Evolutionary conservation across 2,797 vertebrate species (phyloP).

Genomic region (Trachops cirrhosus): DNA sequence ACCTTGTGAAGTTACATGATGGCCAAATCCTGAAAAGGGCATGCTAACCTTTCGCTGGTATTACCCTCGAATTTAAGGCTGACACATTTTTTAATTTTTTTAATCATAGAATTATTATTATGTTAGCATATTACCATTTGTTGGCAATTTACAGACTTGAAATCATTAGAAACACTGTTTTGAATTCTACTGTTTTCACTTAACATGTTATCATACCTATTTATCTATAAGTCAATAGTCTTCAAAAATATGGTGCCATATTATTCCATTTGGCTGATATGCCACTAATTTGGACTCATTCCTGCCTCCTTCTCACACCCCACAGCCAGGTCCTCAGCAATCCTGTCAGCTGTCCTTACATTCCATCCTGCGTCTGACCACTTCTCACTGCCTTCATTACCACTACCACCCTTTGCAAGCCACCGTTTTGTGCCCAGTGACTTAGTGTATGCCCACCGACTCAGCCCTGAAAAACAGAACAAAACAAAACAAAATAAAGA

Average conservation of each 20-base stretch:
- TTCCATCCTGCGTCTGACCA: not conserved
- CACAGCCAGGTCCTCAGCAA: not conserved
- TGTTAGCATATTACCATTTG: not conserved
- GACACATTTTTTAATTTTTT: not conserved
- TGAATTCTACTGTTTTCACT: not conserved
- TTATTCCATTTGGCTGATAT: not conserved
- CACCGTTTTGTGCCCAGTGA: not conserved
- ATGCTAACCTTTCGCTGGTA: not conserved
- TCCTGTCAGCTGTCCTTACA: not conserved
- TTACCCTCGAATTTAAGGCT: not conserved
- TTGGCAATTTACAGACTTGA: not conserved
- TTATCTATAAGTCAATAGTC: not conserved
- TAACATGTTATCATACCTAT: not conserved
- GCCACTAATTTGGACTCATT: not conserved
- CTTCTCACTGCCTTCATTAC: not conserved
- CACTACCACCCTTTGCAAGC: not conserved
- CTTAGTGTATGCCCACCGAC: not conserved
- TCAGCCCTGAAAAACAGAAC: not conserved
- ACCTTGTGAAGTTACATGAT: not conserved
- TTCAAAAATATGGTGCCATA: not conserved
- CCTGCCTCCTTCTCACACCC: not conserved
- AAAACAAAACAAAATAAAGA: slow-evolving; percentile 12
- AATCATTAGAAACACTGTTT: not conserved
- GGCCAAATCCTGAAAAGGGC: not conserved
- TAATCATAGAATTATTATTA: not conserved